These are phyloP conservation scores for Metallyticus violacea DNA, from an alignment of 2,888 invertebrate genomes.

Conservation along the genomic window DNA sequence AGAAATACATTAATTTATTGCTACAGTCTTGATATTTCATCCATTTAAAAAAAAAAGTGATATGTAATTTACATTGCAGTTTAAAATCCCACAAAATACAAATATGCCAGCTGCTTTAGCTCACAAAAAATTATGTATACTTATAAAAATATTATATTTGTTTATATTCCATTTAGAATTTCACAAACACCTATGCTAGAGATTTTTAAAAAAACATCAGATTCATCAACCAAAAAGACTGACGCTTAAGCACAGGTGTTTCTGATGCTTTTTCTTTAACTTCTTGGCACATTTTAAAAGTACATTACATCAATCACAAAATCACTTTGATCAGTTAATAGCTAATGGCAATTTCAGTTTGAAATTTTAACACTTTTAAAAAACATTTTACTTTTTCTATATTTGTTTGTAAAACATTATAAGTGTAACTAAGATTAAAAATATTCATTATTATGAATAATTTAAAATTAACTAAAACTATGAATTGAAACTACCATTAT, in stretches of 20 bases:
- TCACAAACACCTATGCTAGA: background rate
- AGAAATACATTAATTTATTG: no score
- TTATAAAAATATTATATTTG: background rate
- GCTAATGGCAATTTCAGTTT: background rate
- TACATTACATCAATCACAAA: background rate
- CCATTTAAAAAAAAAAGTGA: background rate
- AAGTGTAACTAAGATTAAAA: no score
- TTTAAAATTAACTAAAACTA: no score
- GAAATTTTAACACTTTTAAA: no score
- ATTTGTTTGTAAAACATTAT: no score
- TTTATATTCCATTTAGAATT: background rate
- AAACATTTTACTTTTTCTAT: no score
- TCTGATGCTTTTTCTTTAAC: background rate
- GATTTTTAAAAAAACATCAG: background rate
- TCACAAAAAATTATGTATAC: background rate
- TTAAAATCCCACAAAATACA: background rate
- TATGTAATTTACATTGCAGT: background rate
- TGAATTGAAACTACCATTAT: background rate
- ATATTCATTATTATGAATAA: no score
- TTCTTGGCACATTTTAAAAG: background rate
- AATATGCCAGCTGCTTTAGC: background rate
- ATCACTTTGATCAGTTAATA: background rate
- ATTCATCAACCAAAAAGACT: no score
- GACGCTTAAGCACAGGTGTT: background rate
- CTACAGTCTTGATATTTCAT: background rate